Evolutionary conservation across 2,113 vertebrate genomes (phyloP).

Genomic region (Zosterops borbonicus): DNA sequence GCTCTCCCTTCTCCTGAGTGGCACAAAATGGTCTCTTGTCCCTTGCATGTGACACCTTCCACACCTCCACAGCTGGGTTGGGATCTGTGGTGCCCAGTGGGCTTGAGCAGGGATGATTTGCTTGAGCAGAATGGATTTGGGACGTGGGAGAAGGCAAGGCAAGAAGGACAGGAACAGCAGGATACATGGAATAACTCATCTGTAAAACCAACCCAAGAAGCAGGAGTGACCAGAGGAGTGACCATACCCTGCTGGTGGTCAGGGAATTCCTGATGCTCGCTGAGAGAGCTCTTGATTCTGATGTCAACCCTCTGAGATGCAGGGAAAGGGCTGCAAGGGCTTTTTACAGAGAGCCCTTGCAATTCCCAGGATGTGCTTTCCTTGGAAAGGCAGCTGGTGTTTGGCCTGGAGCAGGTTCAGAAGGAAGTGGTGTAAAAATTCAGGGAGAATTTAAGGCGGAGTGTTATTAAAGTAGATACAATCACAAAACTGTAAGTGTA

Average conservation of each 20-base stretch:
- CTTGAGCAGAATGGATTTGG: neutral
- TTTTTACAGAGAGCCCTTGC: neutral
- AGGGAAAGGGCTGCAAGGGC: neutral
- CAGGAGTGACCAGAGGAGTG: neutral
- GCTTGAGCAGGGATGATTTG: neutral
- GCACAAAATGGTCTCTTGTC: neutral
- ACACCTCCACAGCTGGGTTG: neutral
- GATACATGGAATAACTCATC: neutral
- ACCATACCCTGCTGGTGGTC: rapidly evolving
- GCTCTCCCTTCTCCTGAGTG: neutral
- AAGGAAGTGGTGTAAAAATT: neutral
- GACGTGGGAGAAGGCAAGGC: neutral
- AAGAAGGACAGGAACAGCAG: neutral
- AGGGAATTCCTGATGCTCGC: neutral
- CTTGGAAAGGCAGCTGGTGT: neutral
- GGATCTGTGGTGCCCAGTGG: rapidly evolving
- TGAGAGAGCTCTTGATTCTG: neutral
- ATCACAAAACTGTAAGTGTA: neutral
- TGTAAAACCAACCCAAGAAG: neutral
- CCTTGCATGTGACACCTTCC: neutral
- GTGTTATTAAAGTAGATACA: rapidly evolving
- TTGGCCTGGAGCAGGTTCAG: neutral
- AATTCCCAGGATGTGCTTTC: rapidly evolving
- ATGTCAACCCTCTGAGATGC: neutral
- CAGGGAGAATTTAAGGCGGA: neutral